Evolutionary conservation across 64 coral and sea anemone species (phyloP), one percentile per base, ranked within the genome.

Genomic region (Pachyseris speciosa): DNA sequence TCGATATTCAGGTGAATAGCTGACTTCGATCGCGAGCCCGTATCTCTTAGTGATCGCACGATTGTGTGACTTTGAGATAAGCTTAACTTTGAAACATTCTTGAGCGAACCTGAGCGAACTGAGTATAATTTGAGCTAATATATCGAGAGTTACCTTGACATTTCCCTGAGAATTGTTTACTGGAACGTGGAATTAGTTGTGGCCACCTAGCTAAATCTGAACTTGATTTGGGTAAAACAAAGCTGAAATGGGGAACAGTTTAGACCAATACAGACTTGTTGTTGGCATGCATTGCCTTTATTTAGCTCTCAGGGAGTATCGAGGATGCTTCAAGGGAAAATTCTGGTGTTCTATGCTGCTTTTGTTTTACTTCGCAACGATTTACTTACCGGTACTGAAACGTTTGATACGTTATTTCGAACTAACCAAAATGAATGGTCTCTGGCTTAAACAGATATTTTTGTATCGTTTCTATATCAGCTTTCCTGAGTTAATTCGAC

Each of bases 321-420:
- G 37, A 55, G 60, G 78, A 61, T 83, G 78, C 78, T 83, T 83
- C 63, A 83, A 83, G 63, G 79, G 52, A 64, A 83, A 83, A 64
- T 83, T 83, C 63, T 83, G 55, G 79, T 83, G 79, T 83, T 83
- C 79, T 63, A 83, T 83, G 79, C 53, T 83, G 33, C 63, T 64
- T 63, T 64, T 83, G 52, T 64, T 63, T 83, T 83, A 83, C 79
- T 40, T 63, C 53, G 55, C 37, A 83, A 32, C 79, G 41, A 63
- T 63, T 83, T 83, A 83, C 41, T 83, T 83, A 64, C 79, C 79
- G 34, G 53, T 83, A 58, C 63, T 83, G 63, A 83, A 83, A 83
- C 20, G 53, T 41, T 51, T 83, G 63, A 40, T 83, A 37, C 31
- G 41, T 64, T 63, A 64, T 63, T 83, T 39, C 55, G 39, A 83